These are phyloP conservation scores for Odocoileus hemionus DNA, from an alignment of 2,113 vertebrate genomes.

Conservation along the genomic window DNA sequence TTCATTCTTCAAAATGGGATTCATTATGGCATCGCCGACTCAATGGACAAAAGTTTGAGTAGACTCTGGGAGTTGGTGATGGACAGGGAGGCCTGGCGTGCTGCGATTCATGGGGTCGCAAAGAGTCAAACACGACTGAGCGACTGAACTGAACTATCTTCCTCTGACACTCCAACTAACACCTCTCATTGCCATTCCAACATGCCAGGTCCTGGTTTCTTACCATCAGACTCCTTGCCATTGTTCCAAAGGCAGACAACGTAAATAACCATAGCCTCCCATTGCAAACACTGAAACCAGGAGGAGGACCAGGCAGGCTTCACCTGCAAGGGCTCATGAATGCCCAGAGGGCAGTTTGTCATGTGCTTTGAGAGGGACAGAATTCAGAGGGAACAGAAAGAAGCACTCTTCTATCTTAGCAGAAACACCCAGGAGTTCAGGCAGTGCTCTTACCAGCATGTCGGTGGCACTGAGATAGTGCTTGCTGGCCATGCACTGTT, in stretches of 20 bases:
- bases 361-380: background rate
- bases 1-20: slow-evolving; percentile 2
- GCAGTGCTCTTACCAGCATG: slow-evolving; percentile 90
- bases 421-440: background rate
- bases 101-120: no score
- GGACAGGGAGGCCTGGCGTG: no score
- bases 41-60: no score
- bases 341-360: background rate
- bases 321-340: background rate
- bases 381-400: background rate
- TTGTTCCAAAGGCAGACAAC: background rate
- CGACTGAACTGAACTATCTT: background rate
- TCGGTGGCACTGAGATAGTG: slow-evolving; percentile 96
- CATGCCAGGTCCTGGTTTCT: background rate
- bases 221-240: background rate
- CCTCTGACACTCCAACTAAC: background rate
- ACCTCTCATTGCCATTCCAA: background rate
- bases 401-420: no score
- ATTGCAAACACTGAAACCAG: background rate
- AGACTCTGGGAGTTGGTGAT: no score
- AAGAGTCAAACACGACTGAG: no score
- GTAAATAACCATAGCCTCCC: background rate
- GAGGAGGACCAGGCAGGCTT: background rate
- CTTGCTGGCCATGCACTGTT: slow-evolving; percentile 95
- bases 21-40: background rate